Percentiles rank a stretch among this genome's conserved stretches.
phyloP scores from a whole-genome alignment of 2,888 invertebrate genomes.

The Xestia xanthographa region DNA sequence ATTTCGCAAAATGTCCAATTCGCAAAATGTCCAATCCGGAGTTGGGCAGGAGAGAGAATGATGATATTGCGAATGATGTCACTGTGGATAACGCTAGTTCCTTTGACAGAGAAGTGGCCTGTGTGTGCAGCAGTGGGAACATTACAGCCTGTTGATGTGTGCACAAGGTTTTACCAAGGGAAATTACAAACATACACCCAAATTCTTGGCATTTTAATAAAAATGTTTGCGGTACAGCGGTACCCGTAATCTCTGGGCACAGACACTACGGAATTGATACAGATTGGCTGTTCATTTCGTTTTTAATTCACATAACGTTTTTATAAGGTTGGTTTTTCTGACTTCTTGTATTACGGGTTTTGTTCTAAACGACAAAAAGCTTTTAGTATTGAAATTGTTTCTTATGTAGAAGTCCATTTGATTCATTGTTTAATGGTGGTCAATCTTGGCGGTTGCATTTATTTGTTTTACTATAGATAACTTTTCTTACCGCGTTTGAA shows the following conservation, averaged over 20 bases:
- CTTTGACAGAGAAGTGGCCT: not conserved
- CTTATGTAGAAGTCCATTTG: not conserved
- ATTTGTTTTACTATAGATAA: not conserved
- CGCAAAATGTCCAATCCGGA: no score
- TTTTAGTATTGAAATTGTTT: not conserved
- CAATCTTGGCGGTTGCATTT: not conserved
- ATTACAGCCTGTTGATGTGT: not conserved
- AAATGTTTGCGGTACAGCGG: slow-evolving; percentile 45
- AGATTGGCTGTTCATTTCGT: slow-evolving; percentile 25
- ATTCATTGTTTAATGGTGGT: not conserved
- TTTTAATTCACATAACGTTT: slow-evolving; percentile 32
- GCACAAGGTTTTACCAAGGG: slow-evolving; percentile 14
- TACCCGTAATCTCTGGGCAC: slow-evolving; percentile 35
- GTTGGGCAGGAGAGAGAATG: no score
- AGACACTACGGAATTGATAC: slow-evolving; percentile 49
- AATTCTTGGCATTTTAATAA: slow-evolving; percentile 64
- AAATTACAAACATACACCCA: slow-evolving; percentile 24
- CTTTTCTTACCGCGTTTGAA: not conserved
- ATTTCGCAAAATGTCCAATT: no score
- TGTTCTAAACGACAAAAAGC: slow-evolving; percentile 22
- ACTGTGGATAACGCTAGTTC: not conserved
- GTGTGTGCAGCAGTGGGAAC: not conserved
- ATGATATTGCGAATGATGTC: no score
- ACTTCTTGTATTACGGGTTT: slow-evolving; percentile 43
- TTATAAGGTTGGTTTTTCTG: slow-evolving; percentile 6